Evolutionary conservation across 2,888 invertebrate species (phyloP).

Genomic region (Cheilosia urbana): DNA sequence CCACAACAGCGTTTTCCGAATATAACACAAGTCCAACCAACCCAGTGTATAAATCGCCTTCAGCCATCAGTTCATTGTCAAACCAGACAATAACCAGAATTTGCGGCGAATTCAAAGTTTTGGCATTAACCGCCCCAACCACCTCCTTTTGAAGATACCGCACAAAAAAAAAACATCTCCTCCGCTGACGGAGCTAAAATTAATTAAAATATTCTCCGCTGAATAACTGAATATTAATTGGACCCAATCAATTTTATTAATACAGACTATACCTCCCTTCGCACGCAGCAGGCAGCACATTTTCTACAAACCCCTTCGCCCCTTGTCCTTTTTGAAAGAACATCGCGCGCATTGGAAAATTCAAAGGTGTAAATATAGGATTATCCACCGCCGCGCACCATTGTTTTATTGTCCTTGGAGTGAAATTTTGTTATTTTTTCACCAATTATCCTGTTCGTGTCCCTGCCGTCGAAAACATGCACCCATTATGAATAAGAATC

Average conservation of each 20-base stretch:
- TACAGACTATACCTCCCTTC: constrained; percentile 6
- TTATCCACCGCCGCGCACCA: constrained; percentile 3
- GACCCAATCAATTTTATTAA: constrained; percentile 83
- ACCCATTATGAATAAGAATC: constrained; percentile 75
- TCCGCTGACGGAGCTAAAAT: constrained; percentile 82
- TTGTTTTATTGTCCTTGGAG: constrained; percentile 42
- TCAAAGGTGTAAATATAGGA: constrained; percentile 50
- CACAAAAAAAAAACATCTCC: constrained; percentile 1
- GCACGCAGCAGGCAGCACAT: not conserved
- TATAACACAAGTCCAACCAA: too few species aligned
- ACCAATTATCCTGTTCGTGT: constrained; percentile 45
- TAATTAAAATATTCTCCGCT: constrained; percentile 82
- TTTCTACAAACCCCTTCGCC: not conserved
- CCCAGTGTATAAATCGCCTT: not conserved
- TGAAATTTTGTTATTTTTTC: constrained; percentile 66
- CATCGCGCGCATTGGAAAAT: constrained; percentile 3
- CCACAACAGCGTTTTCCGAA: too few species aligned
- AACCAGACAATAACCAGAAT: not conserved
- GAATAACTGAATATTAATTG: constrained; percentile 84
- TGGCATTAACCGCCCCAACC: not conserved
- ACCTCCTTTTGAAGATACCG: not conserved
- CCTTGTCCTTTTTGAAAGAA: too few species aligned
- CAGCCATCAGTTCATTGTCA: not conserved
- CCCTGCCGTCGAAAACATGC: constrained; percentile 43
- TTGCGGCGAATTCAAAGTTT: not conserved